A percentile compares a stretch with the other conserved stretches of the same genome.
Evolutionary conservation across 37 sponge, comb jelly and placozoan species (phyloP).

Genomic region (Bolinopsis microptera): DNA sequence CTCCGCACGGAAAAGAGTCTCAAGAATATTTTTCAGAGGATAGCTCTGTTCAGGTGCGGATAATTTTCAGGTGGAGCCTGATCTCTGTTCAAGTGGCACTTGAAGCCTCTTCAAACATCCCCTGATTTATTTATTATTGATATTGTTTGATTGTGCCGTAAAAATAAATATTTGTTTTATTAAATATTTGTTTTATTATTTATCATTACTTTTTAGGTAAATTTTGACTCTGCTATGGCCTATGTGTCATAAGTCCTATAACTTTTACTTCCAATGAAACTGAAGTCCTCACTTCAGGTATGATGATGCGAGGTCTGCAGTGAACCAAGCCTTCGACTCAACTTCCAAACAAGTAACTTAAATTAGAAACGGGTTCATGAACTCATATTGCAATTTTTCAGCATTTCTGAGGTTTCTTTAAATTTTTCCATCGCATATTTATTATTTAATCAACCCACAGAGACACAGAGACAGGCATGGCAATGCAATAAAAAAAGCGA

Average conservation of each 20-base stretch:
- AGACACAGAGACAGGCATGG: too few relatives aligned
- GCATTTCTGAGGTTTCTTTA: too few relatives aligned
- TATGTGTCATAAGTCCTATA: neutral
- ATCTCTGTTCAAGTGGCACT: neutral
- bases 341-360: constrained; percentile 38
- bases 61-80: neutral
- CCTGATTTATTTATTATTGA: too few relatives aligned
- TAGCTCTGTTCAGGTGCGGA: constrained; percentile 23
- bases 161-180: too few relatives aligned
- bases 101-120: neutral
- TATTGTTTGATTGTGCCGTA: too few relatives aligned
- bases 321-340: constrained; percentile 46
- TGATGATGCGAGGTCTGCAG: constrained; percentile 51
- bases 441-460: too few relatives aligned
- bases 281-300: too few relatives aligned
- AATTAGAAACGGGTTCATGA: too few relatives aligned
- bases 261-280: neutral
- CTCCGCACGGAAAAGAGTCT: constrained; percentile 8
- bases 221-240: neutral
- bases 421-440: too few relatives aligned
- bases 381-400: too few relatives aligned
- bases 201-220: neutral
- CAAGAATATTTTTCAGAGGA: constrained; percentile 61
- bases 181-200: too few relatives aligned
- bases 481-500: too few relatives aligned